Conservation (phyloP, 2,113 vertebrate species). For the Plecturocebus donacophilus region DNA sequence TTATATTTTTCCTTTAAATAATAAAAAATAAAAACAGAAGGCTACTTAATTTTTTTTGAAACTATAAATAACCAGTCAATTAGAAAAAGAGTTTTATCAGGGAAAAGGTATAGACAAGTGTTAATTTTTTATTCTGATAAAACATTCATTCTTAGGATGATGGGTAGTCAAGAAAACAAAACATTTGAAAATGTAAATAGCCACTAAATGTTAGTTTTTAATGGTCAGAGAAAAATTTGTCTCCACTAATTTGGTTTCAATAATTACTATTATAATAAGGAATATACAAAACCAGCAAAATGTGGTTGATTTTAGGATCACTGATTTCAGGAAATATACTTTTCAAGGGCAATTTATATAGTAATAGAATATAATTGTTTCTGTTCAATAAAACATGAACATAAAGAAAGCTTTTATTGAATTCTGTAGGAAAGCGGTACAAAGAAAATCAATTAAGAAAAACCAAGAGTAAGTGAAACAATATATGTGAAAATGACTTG, state of each 20-base stretch:
- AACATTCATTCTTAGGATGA: background rate
- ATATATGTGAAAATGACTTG: conserved; percentile 15
- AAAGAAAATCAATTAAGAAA: conserved; percentile 29
- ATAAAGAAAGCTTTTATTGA: background rate
- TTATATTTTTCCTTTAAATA: background rate
- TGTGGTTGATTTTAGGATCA: background rate
- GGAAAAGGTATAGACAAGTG: background rate
- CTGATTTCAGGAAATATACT: background rate
- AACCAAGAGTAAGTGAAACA: conserved; percentile 4
- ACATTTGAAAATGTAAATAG: conserved; percentile 7
- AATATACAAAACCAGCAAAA: background rate
- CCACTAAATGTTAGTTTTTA: background rate
- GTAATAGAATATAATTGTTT: background rate
- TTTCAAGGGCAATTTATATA: conserved; percentile 19
- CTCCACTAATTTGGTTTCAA: background rate
- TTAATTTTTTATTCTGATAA: background rate
- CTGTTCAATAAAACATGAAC: background rate
- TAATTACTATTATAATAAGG: background rate
- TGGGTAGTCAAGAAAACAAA: background rate
- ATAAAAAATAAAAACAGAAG: background rate
- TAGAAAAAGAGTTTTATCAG: background rate
- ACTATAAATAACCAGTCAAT: background rate
- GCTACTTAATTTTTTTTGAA: background rate
- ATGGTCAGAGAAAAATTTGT: background rate
- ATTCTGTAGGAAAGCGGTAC: background rate